Percentiles rank a stretch among this genome's conserved stretches.
Evolutionary conservation across 2,113 vertebrate genomes (phyloP).

Genomic region (Pelvicachromis taeniatus): DNA sequence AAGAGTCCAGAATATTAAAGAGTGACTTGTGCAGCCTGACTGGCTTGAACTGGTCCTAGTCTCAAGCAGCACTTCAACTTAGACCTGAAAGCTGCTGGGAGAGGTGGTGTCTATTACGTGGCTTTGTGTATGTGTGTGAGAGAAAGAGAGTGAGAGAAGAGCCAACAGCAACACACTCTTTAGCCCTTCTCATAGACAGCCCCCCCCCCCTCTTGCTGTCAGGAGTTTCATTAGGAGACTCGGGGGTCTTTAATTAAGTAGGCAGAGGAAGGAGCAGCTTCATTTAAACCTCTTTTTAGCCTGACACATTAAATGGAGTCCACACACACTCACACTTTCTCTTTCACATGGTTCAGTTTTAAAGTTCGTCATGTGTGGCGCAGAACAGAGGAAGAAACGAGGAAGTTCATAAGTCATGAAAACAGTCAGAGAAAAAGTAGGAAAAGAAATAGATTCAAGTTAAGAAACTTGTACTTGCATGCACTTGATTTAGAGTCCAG

Average conservation of each 20-base stretch:
- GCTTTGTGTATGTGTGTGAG: neutral
- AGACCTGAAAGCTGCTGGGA: neutral
- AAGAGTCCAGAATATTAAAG: neutral
- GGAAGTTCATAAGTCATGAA: neutral
- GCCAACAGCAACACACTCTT: neutral
- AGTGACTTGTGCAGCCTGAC: neutral
- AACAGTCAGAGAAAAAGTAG: neutral
- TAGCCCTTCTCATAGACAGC: neutral
- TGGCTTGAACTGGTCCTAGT: neutral
- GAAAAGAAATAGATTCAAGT: neutral
- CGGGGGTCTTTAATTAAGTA: conserved; percentile 35
- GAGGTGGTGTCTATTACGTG: neutral
- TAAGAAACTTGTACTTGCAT: neutral
- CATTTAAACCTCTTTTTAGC: conserved; percentile 7
- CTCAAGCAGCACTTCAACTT: neutral
- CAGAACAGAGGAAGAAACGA: neutral
- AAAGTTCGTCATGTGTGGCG: neutral
- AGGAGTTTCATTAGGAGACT: conserved; percentile 19
- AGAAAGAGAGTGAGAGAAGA: neutral
- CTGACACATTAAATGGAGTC: neutral
- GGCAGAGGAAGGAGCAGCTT: neutral
- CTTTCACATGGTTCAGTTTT: neutral
- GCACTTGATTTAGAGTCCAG: neutral
- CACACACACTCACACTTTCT: neutral
- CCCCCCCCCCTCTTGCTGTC: neutral